These are phyloP conservation scores for Sinocyclocheilus grahami DNA, from an alignment of 2,113 vertebrate species.

Conservation along the genomic window DNA sequence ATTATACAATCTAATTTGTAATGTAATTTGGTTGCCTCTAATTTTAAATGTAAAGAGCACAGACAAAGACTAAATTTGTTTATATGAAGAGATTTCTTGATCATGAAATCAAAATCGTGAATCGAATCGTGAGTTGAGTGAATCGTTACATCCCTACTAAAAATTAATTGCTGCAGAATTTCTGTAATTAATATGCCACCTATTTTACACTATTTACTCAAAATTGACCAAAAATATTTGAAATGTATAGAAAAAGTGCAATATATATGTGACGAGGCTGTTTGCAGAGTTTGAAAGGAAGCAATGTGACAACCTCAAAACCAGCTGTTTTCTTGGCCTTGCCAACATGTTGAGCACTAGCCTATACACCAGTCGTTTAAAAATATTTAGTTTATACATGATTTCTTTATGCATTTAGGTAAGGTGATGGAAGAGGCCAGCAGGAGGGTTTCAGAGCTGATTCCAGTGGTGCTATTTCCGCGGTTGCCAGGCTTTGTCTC, in stretches of 20 bases:
- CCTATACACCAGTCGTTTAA: not conserved
- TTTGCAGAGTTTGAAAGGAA: not conserved
- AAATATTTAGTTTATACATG: not conserved
- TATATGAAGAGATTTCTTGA: no score
- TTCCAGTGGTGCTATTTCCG: conserved; percentile 66
- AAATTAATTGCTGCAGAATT: no score
- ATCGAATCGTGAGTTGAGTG: no score
- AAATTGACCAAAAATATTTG: not conserved
- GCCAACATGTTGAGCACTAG: not conserved
- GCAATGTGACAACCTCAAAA: not conserved
- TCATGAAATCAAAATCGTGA: no score
- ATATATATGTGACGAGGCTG: no score
- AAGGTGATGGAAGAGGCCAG: conserved; percentile 68
- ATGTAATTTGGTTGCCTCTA: no score
- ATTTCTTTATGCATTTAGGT: conserved; percentile 62
- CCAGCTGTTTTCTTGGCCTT: not conserved
- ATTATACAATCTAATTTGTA: no score
- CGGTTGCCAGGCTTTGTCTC: conserved; percentile 62
- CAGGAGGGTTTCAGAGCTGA: conserved; percentile 72
- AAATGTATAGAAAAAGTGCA: no score
- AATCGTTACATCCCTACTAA: no score
- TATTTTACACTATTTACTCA: not conserved
- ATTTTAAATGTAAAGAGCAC: no score
- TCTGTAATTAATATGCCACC: no score
- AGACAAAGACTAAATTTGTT: no score